Conservation (phyloP, 2,113 vertebrate genomes). For the Caranx melampygus region DNA sequence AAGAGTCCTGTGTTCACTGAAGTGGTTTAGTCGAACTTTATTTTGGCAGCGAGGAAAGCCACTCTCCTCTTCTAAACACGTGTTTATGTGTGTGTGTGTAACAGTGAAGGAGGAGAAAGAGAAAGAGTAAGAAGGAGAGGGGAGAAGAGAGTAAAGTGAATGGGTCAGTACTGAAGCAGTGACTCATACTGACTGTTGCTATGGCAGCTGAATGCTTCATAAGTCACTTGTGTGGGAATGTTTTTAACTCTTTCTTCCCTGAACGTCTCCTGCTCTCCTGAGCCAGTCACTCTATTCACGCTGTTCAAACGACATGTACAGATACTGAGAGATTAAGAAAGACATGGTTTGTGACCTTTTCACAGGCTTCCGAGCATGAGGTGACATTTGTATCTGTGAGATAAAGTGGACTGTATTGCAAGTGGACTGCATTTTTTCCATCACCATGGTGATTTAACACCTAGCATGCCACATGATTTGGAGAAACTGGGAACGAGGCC, state of each 20-base stretch:
- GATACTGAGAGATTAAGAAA: neutral
- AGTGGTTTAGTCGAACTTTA: slow-evolving; percentile 11
- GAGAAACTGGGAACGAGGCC: slow-evolving; percentile 27
- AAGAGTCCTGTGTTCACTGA: slow-evolving; percentile 7
- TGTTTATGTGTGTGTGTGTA: slow-evolving; percentile 1
- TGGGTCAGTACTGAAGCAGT: slow-evolving; percentile 43
- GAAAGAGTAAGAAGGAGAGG: neutral
- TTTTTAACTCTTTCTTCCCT: slow-evolving; percentile 11
- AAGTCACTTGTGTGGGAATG: slow-evolving; percentile 34
- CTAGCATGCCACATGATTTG: slow-evolving; percentile 25
- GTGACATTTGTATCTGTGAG: neutral
- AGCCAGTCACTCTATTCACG: neutral
- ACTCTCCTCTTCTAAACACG: slow-evolving; percentile 1
- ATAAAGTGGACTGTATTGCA: neutral
- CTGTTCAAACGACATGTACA: neutral
- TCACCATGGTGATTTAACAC: slow-evolving; percentile 40
- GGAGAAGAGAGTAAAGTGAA: slow-evolving; percentile 6
- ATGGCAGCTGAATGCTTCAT: slow-evolving; percentile 57
- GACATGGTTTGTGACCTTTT: neutral
- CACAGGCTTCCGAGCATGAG: neutral
- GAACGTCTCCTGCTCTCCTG: neutral
- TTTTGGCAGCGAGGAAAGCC: neutral
- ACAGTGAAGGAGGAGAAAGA: neutral
- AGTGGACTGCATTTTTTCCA: slow-evolving; percentile 4
- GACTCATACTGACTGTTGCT: slow-evolving; percentile 50